These are phyloP conservation scores for Myotis brandtii DNA, from an alignment of 2,113 vertebrate species.

Conservation along the genomic window DNA sequence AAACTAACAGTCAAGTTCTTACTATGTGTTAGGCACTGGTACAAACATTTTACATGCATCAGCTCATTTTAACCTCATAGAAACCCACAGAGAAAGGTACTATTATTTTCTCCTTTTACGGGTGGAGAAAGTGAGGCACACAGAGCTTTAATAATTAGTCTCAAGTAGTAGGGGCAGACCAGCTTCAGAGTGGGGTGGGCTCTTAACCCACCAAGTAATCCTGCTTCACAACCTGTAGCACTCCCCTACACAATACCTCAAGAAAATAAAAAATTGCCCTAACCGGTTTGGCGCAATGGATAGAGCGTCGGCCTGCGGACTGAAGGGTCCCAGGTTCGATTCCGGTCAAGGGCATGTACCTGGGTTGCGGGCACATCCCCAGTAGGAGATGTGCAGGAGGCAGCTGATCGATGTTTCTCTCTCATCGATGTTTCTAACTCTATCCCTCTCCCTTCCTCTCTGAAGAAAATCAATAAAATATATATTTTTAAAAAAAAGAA, in stretches of 20 bases:
- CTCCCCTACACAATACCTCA: background rate
- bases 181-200: background rate
- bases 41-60: background rate
- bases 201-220: background rate
- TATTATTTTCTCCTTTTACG: background rate
- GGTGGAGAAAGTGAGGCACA: background rate
- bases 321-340: no score
- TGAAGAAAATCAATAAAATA: no score
- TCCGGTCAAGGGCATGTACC: no score
- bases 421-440: no score
- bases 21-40: background rate
- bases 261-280: background rate
- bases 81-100: background rate
- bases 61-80: background rate
- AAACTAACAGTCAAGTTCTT: rapidly evolving
- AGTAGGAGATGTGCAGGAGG: no score
- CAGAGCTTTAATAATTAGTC: background rate
- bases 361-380: no score
- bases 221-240: background rate
- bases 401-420: no score
- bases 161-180: background rate
- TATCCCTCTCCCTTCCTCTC: no score
- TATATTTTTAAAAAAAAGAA: background rate
- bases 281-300: no score
- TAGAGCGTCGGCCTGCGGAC: no score